These are phyloP conservation scores for Cyphomyrus plagiostoma DNA, from an alignment of 2,113 vertebrate species.

Conservation along the genomic window DNA sequence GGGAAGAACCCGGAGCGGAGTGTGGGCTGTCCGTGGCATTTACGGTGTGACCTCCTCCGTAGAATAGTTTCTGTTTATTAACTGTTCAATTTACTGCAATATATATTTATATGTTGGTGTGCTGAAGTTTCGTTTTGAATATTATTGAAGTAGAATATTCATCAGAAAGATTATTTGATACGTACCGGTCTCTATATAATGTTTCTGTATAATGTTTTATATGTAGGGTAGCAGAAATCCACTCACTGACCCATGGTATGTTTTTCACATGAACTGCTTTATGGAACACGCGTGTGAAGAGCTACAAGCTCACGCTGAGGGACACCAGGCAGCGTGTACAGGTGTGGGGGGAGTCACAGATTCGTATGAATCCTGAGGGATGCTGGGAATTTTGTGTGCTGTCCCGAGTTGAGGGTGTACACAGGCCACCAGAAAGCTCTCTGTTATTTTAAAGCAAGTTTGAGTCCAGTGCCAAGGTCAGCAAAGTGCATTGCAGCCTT, in stretches of 20 bases:
- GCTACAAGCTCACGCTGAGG: neutral
- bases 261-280: neutral
- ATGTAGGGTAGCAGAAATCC: neutral
- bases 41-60: slow-evolving; percentile 47
- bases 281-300: neutral
- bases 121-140: slow-evolving; percentile 42
- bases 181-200: neutral
- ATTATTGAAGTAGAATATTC: slow-evolving; percentile 26
- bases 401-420: neutral
- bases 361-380: neutral
- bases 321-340: neutral
- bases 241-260: neutral
- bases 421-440: neutral
- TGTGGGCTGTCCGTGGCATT: slow-evolving; percentile 41
- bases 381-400: neutral
- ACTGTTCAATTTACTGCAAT: slow-evolving; percentile 36
- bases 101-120: slow-evolving; percentile 51
- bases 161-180: slow-evolving; percentile 10
- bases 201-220: slow-evolving; percentile 10
- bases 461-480: neutral
- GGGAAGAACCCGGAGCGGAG: slow-evolving; percentile 26
- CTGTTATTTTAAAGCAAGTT: neutral
- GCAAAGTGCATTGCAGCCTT: neutral
- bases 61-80: slow-evolving; percentile 20
- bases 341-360: neutral